A percentile compares a stretch with the other conserved stretches of the same genome.
These are phyloP conservation scores for Halictus ligatus DNA, from an alignment of 2,888 invertebrate genomes.

Conservation along the genomic window DNA sequence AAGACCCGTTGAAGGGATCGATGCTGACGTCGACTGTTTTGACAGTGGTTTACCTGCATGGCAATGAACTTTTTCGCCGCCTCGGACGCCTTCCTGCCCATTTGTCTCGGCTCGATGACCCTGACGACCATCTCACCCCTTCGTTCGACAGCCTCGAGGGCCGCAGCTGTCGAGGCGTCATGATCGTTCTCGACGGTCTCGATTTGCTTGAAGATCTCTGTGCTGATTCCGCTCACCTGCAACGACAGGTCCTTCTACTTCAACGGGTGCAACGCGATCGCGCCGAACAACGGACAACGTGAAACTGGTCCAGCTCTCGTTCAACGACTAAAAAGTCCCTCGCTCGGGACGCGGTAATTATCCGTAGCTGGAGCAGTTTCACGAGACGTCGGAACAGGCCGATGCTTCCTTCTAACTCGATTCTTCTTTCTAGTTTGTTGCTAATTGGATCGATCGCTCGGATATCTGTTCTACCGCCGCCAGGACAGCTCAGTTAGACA, in stretches of 20 bases:
- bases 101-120: constrained; percentile 94
- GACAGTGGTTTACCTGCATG: constrained; percentile 88
- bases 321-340: neutral
- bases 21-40: neutral
- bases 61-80: constrained; percentile 94
- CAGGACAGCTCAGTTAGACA: neutral
- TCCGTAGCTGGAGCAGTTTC: constrained; percentile 29
- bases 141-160: constrained; percentile 96
- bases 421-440: neutral
- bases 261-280: constrained; percentile 27
- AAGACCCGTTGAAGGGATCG: neutral
- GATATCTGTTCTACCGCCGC: neutral
- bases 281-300: neutral
- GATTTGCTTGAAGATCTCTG: constrained; percentile 98
- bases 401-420: constrained; percentile 14
- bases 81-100: constrained; percentile 94
- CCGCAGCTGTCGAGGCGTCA: constrained; percentile 96
- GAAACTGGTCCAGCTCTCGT: constrained; percentile 40
- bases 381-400: neutral
- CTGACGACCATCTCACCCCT: constrained; percentile 98
- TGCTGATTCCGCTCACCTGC: constrained; percentile 97
- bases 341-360: neutral
- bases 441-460: constrained; percentile 5
- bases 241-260: constrained; percentile 79
- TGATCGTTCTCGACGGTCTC: constrained; percentile 98